These are phyloP conservation scores for Subanguina moxae DNA, from an alignment of 1,140 invertebrate genomes.

Conservation along the genomic window DNA sequence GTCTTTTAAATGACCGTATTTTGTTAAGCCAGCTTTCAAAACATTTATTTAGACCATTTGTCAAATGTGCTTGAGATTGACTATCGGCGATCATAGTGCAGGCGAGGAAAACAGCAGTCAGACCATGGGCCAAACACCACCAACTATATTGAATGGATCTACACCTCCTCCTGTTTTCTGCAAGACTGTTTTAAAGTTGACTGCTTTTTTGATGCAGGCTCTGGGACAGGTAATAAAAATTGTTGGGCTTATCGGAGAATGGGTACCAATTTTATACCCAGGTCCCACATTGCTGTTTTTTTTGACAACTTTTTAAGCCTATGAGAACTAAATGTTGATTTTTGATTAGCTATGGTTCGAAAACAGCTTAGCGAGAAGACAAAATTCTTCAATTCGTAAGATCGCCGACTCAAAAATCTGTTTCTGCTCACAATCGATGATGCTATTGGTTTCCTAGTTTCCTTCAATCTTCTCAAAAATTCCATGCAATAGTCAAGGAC, in stretches of 20 bases:
- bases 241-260: not conserved
- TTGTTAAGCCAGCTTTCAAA: constrained; percentile 8
- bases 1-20: not conserved
- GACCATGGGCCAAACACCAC: constrained; percentile 61
- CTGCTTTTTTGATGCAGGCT: constrained; percentile 86
- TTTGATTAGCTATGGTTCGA: too few species aligned
- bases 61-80: constrained; percentile 48
- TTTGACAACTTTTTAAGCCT: too few species aligned
- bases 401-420: too few species aligned
- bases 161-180: constrained; percentile 74
- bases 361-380: too few species aligned
- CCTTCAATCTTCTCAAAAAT: too few species aligned
- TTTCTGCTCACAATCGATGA: too few species aligned
- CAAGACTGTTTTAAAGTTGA: constrained; percentile 85
- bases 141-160: constrained; percentile 64
- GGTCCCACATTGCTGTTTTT: too few species aligned
- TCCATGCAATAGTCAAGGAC: too few species aligned
- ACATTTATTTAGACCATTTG: constrained; percentile 41
- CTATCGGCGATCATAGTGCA: constrained; percentile 64
- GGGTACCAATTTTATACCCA: not conserved
- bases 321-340: too few species aligned
- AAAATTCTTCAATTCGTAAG: too few species aligned
- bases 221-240: constrained; percentile 68
- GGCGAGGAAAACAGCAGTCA: constrained; percentile 29
- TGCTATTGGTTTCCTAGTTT: too few species aligned